phyloP scores from a whole-genome alignment of 2,113 vertebrate species.

The Garra rufa region DNA sequence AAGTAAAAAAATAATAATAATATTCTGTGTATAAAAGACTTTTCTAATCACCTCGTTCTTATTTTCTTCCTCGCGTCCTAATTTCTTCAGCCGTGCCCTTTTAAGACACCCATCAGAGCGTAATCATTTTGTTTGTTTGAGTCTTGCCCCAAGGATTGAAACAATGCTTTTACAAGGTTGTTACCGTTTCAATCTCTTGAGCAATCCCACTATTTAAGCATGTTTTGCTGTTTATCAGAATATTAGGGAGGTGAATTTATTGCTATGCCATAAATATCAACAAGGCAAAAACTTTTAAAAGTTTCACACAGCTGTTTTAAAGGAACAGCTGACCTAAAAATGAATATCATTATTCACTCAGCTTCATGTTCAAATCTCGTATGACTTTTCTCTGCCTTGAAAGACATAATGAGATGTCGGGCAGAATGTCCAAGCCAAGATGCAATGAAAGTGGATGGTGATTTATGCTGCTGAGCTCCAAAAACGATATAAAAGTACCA shows the following conservation, averaged over 20 bases:
- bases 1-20: neutral
- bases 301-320: neutral
- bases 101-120: constrained; percentile 10
- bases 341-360: neutral
- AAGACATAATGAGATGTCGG: neutral
- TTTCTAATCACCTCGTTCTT: neutral
- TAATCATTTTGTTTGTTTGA: constrained; percentile 19
- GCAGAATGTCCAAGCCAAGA: neutral
- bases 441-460: neutral
- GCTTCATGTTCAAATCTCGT: neutral
- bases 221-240: neutral
- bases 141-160: neutral
- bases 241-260: neutral
- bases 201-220: neutral
- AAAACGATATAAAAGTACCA: neutral
- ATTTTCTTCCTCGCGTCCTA: neutral
- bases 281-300: neutral
- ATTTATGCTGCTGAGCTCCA: constrained; percentile 14
- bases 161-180: constrained; percentile 11
- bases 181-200: neutral
- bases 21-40: neutral
- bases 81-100: constrained; percentile 15
- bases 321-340: neutral
- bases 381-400: neutral
- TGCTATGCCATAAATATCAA: neutral